phyloP scores from a whole-genome alignment of 1,140 invertebrate genomes.

The Brachionus calyciflorus region DNA sequence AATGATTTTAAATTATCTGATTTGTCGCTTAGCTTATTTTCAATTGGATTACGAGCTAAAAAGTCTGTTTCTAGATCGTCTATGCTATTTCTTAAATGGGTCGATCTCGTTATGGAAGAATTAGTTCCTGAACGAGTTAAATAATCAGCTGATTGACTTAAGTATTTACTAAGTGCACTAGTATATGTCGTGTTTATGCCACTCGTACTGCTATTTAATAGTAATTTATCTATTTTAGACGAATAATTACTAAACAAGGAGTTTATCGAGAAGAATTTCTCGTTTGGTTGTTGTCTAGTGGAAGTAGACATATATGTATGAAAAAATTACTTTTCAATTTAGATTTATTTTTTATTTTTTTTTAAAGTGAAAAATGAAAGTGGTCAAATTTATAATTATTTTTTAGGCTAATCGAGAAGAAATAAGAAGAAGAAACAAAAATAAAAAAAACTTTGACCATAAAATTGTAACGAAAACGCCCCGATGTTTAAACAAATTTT shows the following conservation, averaged over 20 bases:
- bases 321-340: background rate
- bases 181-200: conserved; percentile 26
- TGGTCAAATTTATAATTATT: no score
- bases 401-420: no score
- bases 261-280: conserved; percentile 24
- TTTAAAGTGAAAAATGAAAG: background rate
- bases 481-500: conserved; percentile 35
- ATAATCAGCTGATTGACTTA: conserved; percentile 25
- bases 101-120: conserved; percentile 12
- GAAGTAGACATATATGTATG: background rate
- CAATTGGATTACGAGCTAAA: background rate
- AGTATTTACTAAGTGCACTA: conserved; percentile 1
- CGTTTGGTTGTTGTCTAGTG: conserved; percentile 3
- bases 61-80: conserved; percentile 12
- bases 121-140: conserved; percentile 12
- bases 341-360: background rate
- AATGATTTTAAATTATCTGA: conserved; percentile 11
- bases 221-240: conserved; percentile 43
- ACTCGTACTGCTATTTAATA: background rate
- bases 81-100: background rate
- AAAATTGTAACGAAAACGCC: background rate
- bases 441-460: background rate
- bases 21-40: conserved; percentile 16
- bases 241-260: conserved; percentile 21
- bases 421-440: background rate